A percentile compares a stretch with the other conserved stretches of the same genome.
Evolutionary conservation across 1,140 invertebrate genomes (phyloP).

Genomic region (Microplitis mediator): DNA sequence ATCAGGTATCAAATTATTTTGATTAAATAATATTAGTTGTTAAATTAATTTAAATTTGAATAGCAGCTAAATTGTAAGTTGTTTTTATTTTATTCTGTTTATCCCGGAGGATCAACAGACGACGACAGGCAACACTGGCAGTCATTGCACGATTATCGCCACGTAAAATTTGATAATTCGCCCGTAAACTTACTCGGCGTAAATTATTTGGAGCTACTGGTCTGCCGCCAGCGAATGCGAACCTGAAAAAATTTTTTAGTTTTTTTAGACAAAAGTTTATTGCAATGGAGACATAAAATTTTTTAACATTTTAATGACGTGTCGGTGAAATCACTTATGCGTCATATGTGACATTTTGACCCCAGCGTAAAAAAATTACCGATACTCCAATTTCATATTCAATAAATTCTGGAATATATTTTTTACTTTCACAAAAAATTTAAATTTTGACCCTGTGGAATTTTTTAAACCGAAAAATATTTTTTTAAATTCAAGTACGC

Average conservation of each 20-base stretch:
- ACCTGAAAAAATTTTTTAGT: constrained; percentile 46
- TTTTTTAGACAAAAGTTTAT: too few relatives aligned
- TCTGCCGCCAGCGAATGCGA: constrained; percentile 57
- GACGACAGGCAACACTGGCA: constrained; percentile 53
- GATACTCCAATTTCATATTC: too few relatives aligned
- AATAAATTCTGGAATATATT: too few relatives aligned
- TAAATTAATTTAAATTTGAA: constrained; percentile 43
- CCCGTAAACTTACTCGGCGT: constrained; percentile 53
- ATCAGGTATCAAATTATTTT: background rate
- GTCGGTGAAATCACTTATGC: too few relatives aligned
- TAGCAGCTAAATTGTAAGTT: constrained; percentile 50
- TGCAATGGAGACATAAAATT: too few relatives aligned
- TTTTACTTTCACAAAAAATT: too few relatives aligned
- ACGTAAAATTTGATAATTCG: constrained; percentile 58
- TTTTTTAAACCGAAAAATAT: too few relatives aligned
- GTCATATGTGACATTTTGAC: too few relatives aligned
- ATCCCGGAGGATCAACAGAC: constrained; percentile 53
- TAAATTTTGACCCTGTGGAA: too few relatives aligned
- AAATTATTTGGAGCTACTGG: constrained; percentile 55
- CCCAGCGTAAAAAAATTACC: too few relatives aligned
- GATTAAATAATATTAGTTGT: background rate
- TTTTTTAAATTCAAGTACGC: too few relatives aligned
- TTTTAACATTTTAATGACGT: too few relatives aligned
- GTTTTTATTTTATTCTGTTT: constrained; percentile 47
- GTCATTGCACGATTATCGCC: constrained; percentile 52